Conservation (phyloP, 2,888 invertebrate species). For the Oligia latruncula region DNA sequence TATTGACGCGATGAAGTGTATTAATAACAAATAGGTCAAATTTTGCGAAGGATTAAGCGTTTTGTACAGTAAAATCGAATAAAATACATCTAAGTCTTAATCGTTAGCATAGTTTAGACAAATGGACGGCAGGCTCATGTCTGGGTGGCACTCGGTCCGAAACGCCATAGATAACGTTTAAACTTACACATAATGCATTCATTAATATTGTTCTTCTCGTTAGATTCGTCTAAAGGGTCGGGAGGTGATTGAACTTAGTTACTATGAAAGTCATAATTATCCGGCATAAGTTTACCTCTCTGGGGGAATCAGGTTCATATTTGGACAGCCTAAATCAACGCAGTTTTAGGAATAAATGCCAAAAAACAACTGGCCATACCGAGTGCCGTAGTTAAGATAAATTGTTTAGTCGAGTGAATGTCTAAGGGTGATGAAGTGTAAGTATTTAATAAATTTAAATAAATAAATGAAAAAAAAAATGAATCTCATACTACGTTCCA, state of each 20-base stretch:
- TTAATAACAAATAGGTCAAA: conserved; percentile 84
- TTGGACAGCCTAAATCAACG: conserved; percentile 56
- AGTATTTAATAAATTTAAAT: conserved; percentile 71
- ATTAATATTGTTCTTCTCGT: conserved; percentile 26
- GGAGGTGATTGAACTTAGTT: conserved; percentile 35
- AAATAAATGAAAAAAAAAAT: conserved; percentile 55
- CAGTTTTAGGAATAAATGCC: conserved; percentile 27
- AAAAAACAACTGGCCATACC: conserved; percentile 58
- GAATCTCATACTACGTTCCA: conserved; percentile 81
- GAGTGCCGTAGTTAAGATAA: conserved; percentile 83
- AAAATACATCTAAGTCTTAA: conserved; percentile 82
- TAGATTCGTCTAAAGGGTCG: conserved; percentile 11
- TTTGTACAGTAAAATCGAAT: conserved; percentile 88
- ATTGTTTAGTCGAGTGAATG: conserved; percentile 79
- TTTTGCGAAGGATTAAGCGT: conserved; percentile 86
- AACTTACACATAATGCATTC: conserved; percentile 10
- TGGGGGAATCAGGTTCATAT: conserved; percentile 49
- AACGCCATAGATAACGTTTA: conserved; percentile 26
- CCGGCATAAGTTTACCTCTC: conserved; percentile 42
- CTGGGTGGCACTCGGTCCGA: conserved; percentile 77
- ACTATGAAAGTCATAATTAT: conserved; percentile 40
- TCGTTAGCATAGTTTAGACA: conserved; percentile 83
- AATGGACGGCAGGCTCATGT: conserved; percentile 76
- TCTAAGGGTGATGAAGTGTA: conserved; percentile 71
- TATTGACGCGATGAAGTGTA: conserved; percentile 74